Percentiles rank a stretch among this genome's conserved stretches.
These are phyloP conservation scores for Galago senegalensis DNA, from an alignment of 2,797 vertebrate species.

Conservation along the genomic window DNA sequence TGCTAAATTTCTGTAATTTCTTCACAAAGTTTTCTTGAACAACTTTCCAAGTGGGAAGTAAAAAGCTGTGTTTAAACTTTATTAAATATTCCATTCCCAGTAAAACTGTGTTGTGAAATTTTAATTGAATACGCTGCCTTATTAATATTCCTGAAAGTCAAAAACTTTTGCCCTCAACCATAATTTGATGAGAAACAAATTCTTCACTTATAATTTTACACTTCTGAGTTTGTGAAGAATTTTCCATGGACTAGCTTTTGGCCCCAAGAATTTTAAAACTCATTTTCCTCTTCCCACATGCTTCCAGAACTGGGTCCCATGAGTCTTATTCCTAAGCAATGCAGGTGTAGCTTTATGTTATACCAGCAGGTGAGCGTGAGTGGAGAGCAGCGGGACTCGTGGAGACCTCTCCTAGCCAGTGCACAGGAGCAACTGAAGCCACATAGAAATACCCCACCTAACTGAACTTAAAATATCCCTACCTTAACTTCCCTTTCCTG, in stretches of 20 bases:
- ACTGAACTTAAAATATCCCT: neutral
- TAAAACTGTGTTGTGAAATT: neutral
- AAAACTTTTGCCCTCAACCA: neutral
- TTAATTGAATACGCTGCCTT: neutral
- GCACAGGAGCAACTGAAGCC: neutral
- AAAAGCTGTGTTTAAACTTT: neutral
- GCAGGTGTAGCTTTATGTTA: neutral
- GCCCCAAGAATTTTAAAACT: neutral
- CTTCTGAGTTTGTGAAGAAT: neutral
- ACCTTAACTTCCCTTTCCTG: neutral
- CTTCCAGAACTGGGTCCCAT: neutral
- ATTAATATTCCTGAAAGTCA: neutral
- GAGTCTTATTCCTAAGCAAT: neutral
- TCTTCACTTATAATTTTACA: neutral
- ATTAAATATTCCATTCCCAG: constrained; percentile 5
- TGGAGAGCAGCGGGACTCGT: no score
- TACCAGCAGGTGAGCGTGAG: rapidly evolving
- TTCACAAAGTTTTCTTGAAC: neutral
- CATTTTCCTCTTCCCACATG: neutral
- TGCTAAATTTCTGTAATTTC: neutral
- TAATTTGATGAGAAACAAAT: neutral
- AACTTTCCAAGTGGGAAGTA: neutral
- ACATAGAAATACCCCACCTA: neutral
- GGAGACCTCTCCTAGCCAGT: neutral
- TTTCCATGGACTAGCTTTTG: neutral